phyloP scores from a whole-genome alignment of 2,113 vertebrate genomes.

The Gallinago jamesoni region DNA sequence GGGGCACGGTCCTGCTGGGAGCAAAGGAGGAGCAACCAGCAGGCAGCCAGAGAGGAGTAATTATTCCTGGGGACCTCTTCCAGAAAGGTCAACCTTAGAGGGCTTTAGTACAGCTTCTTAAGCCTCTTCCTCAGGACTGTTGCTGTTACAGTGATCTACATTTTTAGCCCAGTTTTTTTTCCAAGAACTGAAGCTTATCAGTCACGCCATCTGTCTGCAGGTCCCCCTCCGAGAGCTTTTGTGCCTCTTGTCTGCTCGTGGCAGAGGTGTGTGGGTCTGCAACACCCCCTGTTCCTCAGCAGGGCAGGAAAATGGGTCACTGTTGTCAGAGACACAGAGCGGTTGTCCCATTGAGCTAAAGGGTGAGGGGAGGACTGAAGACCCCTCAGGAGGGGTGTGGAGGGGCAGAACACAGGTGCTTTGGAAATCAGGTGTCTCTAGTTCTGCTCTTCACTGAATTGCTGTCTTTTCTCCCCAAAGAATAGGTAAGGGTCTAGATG shows the following conservation, averaged over 20 bases:
- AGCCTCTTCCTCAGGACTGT: neutral
- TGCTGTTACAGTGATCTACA: constrained; percentile 20
- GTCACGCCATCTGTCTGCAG: neutral
- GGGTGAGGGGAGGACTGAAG: neutral
- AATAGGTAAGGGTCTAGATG: neutral
- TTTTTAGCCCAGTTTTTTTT: constrained; percentile 16
- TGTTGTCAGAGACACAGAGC: neutral
- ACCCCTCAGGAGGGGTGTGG: neutral
- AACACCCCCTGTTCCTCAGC: neutral
- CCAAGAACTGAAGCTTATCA: neutral
- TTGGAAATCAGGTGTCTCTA: neutral
- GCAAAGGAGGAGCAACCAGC: neutral
- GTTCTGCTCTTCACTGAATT: neutral
- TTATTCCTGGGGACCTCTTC: neutral
- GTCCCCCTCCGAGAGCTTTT: neutral
- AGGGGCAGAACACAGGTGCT: neutral
- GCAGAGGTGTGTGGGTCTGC: neutral
- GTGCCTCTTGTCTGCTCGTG: neutral
- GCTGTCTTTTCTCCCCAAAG: neutral
- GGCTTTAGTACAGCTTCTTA: neutral
- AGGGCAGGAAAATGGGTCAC: fast-evolving
- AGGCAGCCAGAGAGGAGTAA: neutral
- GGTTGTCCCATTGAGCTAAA: fast-evolving
- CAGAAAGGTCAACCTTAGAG: neutral
- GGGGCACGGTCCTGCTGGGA: neutral